Evolutionary conservation across 2,797 vertebrate genomes (phyloP), one percentile per base, ranked within the genome.

Genomic region (Urocyon cinereoargenteus): DNA sequence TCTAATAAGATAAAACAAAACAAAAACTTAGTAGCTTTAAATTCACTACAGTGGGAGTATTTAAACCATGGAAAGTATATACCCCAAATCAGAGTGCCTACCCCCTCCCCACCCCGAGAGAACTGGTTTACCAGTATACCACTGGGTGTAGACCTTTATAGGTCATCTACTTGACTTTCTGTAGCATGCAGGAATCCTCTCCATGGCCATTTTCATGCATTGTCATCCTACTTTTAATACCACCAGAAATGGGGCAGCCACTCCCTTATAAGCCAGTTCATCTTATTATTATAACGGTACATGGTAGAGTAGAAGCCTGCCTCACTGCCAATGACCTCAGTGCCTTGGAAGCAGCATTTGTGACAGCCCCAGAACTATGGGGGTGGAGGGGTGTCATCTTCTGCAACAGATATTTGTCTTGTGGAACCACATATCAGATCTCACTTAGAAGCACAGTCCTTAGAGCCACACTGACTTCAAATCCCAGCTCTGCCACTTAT

Each of bases 21-120:
- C 40, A 45, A 45, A 45, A 93, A 81, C 11, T 59, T 59, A 10
- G 57, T n/a, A 62, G 14, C 51, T 85, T 91, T 36, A 91, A 61
- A 64, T 78, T 22, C 26, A 86, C 73, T 70, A 18, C 28, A 64
- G 21, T 26, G 36, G 51, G 16, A 87, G 21, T 83, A 84, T 90
- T 94, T 91, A 92, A 22, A 31, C 34, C 15, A 13, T 24, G 40
- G 51, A 81, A 95, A 45, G 31, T 34, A 6, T 66, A 36, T 5
- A 15, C 12, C 28, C n/a, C 18, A 34, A 92, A 78, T 64, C 66
- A 53, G 36, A 21, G 16, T 66, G 83, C 6, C 49, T 73, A 22
- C 34, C 6, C 7, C 31, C 0, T 5, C 16, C 16, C 7, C 22
- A 0, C 6, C 28, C 73, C 31, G 40, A 14, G 21, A n/a, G 9